Conservation (phyloP, 2,113 vertebrate species). For the Cryptoleucopteryx plumbea region DNA sequence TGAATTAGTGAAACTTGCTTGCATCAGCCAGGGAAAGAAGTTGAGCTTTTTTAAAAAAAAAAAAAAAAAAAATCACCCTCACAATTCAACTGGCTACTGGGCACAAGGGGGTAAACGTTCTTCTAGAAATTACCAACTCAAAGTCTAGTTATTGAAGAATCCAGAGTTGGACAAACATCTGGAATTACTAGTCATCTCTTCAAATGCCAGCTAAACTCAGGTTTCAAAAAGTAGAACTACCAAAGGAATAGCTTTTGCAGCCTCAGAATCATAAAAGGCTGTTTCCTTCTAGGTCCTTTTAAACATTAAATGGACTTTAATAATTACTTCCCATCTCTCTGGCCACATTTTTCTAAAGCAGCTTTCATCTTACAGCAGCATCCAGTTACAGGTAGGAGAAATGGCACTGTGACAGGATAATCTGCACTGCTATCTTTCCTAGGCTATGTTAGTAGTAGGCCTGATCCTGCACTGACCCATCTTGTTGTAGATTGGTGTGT, state of each 20-base stretch:
- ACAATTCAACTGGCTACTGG: not conserved
- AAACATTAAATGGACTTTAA: not conserved
- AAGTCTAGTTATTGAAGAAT: not conserved
- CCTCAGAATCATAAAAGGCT: not conserved
- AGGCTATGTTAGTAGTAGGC: not conserved
- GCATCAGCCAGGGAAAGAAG: not conserved
- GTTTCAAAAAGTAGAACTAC: not conserved
- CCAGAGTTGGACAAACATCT: not conserved
- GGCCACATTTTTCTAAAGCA: not conserved
- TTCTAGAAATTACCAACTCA: not conserved
- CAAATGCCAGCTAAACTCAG: not conserved
- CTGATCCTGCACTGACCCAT: not conserved
- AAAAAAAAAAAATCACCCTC: not conserved
- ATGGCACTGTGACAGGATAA: not conserved
- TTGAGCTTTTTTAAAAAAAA: not conserved
- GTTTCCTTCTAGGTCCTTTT: not conserved
- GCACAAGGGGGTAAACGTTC: fast-evolving
- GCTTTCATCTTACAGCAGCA: not conserved
- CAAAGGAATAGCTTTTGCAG: not conserved
- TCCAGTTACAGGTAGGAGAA: not conserved
- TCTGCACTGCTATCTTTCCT: not conserved
- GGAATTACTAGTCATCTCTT: not conserved
- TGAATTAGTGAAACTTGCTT: not conserved
- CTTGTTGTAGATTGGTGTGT: not conserved
- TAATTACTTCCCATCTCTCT: not conserved